These are phyloP conservation scores for Eolophus roseicapilla DNA, from an alignment of 2,113 vertebrate species.

Conservation along the genomic window DNA sequence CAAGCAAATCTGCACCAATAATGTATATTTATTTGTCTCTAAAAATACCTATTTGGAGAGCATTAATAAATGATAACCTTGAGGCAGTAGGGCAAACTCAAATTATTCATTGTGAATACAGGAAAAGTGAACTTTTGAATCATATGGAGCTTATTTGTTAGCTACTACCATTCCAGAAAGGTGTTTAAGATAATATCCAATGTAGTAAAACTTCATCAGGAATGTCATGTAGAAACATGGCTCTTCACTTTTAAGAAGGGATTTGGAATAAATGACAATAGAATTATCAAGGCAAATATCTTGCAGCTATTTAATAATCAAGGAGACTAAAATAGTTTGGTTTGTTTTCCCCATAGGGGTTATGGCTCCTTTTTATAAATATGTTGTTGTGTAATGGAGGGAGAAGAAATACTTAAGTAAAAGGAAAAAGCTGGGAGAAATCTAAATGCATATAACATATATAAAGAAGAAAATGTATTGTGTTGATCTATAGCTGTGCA, in stretches of 20 bases:
- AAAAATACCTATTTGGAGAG: not conserved
- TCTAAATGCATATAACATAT: not conserved
- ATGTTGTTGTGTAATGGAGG: fast-evolving
- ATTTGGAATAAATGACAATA: not conserved
- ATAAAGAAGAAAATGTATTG: not conserved
- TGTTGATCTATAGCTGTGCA: not conserved
- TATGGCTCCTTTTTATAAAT: not conserved
- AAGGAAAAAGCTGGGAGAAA: not conserved
- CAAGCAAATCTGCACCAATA: not conserved
- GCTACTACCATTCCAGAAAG: not conserved
- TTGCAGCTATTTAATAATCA: not conserved
- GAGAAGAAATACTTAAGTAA: not conserved
- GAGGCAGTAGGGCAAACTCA: not conserved
- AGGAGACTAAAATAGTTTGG: not conserved
- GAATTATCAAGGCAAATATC: not conserved
- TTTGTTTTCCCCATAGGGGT: not conserved
- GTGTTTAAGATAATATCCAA: not conserved
- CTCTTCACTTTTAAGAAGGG: not conserved
- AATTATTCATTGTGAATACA: not conserved
- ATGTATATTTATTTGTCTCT: not conserved
- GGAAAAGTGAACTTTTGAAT: not conserved
- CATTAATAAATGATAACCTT: not conserved
- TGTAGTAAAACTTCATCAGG: not conserved
- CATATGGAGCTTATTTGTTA: not conserved
- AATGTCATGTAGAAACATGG: not conserved